Evolutionary conservation across 2,888 invertebrate species (phyloP).

Genomic region (Neoaliturus tenellus): DNA sequence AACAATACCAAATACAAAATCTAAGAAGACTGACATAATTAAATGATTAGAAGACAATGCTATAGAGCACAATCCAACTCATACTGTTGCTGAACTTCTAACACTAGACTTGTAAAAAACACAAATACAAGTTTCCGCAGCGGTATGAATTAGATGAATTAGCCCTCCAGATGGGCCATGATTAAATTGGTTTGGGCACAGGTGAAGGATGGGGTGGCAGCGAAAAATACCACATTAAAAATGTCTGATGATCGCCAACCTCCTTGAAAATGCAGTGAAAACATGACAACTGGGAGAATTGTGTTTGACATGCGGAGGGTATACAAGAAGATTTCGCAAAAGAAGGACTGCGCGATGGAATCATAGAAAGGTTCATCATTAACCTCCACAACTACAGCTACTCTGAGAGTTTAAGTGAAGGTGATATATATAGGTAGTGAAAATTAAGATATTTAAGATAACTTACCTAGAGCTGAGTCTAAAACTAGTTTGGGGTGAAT

Average conservation of each 20-base stretch:
- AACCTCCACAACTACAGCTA: neutral
- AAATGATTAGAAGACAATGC: neutral
- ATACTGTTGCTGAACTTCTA: neutral
- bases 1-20: neutral
- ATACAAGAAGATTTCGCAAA: neutral
- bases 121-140: neutral
- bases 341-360: neutral
- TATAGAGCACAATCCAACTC: neutral
- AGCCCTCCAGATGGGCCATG: neutral
- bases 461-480: too few relatives aligned
- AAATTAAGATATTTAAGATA: too few relatives aligned
- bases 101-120: too few relatives aligned
- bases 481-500: too few relatives aligned
- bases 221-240: neutral
- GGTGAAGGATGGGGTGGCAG: conserved; percentile 7
- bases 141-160: neutral
- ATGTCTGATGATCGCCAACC: neutral
- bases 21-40: neutral
- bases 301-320: neutral
- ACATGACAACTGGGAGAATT: neutral
- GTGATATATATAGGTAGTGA: too few relatives aligned
- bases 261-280: neutral
- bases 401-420: neutral
- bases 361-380: neutral
- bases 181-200: conserved; percentile 7